phyloP scores from a whole-genome alignment of 2,113 vertebrate species.

The Zosterops pallidus region DNA sequence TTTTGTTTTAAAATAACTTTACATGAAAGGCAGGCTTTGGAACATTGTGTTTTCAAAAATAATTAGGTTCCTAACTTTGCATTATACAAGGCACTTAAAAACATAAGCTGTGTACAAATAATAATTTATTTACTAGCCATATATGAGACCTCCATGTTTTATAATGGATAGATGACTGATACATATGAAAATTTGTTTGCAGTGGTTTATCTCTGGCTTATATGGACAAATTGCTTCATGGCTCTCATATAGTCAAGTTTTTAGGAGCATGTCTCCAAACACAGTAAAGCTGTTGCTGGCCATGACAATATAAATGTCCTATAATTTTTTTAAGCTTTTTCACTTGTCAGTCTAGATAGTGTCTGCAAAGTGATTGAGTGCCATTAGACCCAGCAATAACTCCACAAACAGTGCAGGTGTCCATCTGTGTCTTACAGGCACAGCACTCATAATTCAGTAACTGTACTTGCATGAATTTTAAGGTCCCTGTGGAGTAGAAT shows the following conservation, averaged over 20 bases:
- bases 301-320: neutral
- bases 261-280: neutral
- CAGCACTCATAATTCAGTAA: neutral
- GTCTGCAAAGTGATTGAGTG: neutral
- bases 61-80: neutral
- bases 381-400: neutral
- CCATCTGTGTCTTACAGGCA: neutral
- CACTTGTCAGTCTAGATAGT: neutral
- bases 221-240: neutral
- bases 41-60: neutral
- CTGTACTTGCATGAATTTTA: neutral
- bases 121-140: neutral
- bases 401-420: neutral
- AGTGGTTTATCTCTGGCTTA: neutral
- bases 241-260: neutral
- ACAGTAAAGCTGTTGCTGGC: neutral
- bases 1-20: neutral
- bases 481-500: neutral
- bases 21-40: neutral
- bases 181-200: neutral
- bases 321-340: neutral
- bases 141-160: neutral
- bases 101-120: neutral
- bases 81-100: neutral
- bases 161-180: neutral